phyloP scores from a whole-genome alignment of 1,140 invertebrate genomes.

The Aphidius gifuensis region DNA sequence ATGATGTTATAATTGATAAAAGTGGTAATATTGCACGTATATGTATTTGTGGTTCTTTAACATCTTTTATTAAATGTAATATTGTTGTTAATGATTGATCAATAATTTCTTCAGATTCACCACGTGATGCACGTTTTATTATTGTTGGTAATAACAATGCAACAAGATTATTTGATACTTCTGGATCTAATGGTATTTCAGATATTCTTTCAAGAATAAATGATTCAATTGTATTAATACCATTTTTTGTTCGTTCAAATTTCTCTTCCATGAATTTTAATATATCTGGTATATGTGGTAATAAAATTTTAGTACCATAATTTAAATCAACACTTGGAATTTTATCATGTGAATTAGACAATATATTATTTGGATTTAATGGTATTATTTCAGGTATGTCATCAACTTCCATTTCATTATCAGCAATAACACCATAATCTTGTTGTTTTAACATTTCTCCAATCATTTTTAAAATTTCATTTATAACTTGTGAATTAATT shows the following conservation, averaged over 20 bases:
- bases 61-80: constrained; percentile 69
- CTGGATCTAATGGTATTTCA: constrained; percentile 64
- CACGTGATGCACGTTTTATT: constrained; percentile 58
- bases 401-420: constrained; percentile 46
- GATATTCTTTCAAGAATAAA: constrained; percentile 77
- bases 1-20: constrained; percentile 60
- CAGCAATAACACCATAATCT: constrained; percentile 55
- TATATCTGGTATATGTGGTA: constrained; percentile 71
- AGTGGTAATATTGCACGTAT: constrained; percentile 65
- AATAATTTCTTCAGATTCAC: constrained; percentile 59
- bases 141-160: constrained; percentile 73
- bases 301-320: constrained; percentile 69
- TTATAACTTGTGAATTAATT: constrained; percentile 61
- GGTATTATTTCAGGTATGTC: constrained; percentile 28
- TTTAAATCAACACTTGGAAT: constrained; percentile 52
- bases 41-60: constrained; percentile 64
- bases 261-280: constrained; percentile 69
- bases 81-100: constrained; percentile 68
- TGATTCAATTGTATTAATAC: constrained; percentile 67
- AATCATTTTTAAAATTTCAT: constrained; percentile 73
- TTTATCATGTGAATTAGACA: constrained; percentile 26
- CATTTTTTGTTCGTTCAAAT: constrained; percentile 59
- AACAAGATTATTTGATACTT: constrained; percentile 67
- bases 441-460: constrained; percentile 73
- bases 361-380: constrained; percentile 34